These are phyloP conservation scores for Drosophila aff. DNA, from an alignment of 1,140 invertebrate genomes.

Conservation along the genomic window DNA sequence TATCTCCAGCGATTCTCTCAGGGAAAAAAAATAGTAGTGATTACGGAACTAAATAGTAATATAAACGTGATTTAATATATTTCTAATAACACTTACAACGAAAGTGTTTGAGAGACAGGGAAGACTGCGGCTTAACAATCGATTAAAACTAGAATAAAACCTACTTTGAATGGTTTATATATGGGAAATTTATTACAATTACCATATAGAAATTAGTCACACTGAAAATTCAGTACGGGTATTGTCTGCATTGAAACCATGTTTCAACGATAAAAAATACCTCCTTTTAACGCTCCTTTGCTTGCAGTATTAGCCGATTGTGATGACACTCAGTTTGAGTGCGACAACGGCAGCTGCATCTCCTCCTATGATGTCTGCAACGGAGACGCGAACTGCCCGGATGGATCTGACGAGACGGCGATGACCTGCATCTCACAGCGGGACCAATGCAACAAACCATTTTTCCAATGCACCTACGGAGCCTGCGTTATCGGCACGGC, in stretches of 20 bases:
- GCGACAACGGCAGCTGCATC: constrained; percentile 76
- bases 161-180: not conserved
- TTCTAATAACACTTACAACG: not conserved
- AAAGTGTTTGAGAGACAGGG: not conserved
- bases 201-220: not conserved
- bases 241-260: not conserved
- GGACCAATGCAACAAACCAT: constrained; percentile 84
- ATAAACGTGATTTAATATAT: constrained; percentile 9
- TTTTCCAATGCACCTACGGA: constrained; percentile 88
- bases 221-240: too few relatives aligned
- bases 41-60: constrained; percentile 26
- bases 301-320: constrained; percentile 31
- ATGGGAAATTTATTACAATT: not conserved
- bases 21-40: constrained; percentile 1
- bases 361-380: constrained; percentile 76
- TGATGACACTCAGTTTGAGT: constrained; percentile 45
- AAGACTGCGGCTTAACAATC: too few relatives aligned
- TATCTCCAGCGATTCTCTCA: constrained; percentile 38
- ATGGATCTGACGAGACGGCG: constrained; percentile 88
- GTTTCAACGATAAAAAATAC: not conserved
- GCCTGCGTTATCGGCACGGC: constrained; percentile 87
- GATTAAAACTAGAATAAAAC: not conserved
- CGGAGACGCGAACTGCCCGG: constrained; percentile 86
- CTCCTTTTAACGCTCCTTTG: not conserved
- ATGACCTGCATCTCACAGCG: constrained; percentile 63